These are phyloP conservation scores for Amphiduros pacificus DNA, from an alignment of 2,888 invertebrate genomes.

Conservation along the genomic window DNA sequence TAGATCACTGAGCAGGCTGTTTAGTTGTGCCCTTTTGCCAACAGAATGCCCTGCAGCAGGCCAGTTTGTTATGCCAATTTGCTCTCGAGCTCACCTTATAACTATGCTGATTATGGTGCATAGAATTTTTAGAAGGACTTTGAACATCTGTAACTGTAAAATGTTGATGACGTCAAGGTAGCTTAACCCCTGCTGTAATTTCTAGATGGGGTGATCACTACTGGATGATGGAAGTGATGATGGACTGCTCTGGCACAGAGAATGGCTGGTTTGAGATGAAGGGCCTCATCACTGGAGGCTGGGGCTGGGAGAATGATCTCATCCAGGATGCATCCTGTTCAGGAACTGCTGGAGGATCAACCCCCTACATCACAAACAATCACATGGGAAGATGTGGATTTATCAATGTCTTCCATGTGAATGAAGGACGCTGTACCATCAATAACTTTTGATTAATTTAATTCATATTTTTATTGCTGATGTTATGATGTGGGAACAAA, in stretches of 20 bases:
- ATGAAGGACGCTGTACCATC: slow-evolving; percentile 2
- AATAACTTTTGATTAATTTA: background rate
- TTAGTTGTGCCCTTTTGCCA: too few species aligned
- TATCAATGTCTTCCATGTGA: slow-evolving; percentile 21
- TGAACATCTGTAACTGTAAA: too few species aligned
- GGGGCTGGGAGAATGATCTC: slow-evolving; percentile 16
- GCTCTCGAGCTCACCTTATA: too few species aligned
- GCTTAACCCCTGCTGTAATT: too few species aligned
- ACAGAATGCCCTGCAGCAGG: too few species aligned
- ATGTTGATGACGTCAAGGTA: too few species aligned
- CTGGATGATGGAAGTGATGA: slow-evolving; percentile 58
- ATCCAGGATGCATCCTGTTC: slow-evolving; percentile 2
- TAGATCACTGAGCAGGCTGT: too few species aligned
- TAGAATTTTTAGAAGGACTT: too few species aligned
- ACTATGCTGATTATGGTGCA: too few species aligned
- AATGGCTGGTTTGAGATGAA: slow-evolving; percentile 60
- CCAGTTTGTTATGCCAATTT: too few species aligned
- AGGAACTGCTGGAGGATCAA: background rate
- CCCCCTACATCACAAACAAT: background rate
- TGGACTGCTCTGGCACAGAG: slow-evolving; percentile 55
- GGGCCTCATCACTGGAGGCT: slow-evolving; percentile 24
- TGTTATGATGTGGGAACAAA: too few species aligned
- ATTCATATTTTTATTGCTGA: too few species aligned
- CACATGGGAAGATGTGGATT: slow-evolving; percentile 24
- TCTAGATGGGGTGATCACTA: slow-evolving; percentile 45